Evolutionary conservation across 2,888 invertebrate genomes (phyloP), one percentile per base, ranked within the genome.

Genomic region (Pteria penguin): DNA sequence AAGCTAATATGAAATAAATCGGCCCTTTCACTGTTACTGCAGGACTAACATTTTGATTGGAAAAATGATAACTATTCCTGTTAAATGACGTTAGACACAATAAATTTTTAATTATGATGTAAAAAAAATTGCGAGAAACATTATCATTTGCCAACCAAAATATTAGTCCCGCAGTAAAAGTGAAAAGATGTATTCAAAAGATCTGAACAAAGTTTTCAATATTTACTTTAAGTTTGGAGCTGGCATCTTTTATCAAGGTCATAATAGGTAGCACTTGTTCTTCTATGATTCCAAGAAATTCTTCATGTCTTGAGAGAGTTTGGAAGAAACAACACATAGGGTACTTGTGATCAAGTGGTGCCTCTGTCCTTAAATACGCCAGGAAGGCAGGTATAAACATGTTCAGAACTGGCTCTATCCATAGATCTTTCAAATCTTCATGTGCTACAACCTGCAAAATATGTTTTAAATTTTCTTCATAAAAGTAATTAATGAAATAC

Each of bases 301-400:
- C 79, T 31, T 78, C 73, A 72, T 79, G 80, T 33, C 77, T 69
- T 8, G 81, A 76, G 29, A 87, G 69, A 22, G 81, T 71, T 45
- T 80, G 75, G 45, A 86, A 82, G 72, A 87, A 76, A 76, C 87
- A 85, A 68, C 85, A 83, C 3, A 82, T 83, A n/a, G 81, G 78
- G 67, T 86, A 86, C 68, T 86, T 87, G 61, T 81, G 80, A 24
- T 85, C 84, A 60, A 83, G 70, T 1, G 82, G 75, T 24, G 57
- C 29, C n/a, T 82, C 84, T 27, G 31, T 29, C 27, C 76, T 71
- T 2, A 83, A 70, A 67, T 75, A 65, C 1, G 75, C 76, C 63
- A 84, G 58, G n/a, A 81, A 60, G 29, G 73, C 72, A 4, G 83
- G 84, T 8, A 78, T 52, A 33, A 83, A 72, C 36, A 62, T 72